Evolutionary conservation across 2,113 vertebrate species (phyloP).

Genomic region (Anolis carolinensis): DNA sequence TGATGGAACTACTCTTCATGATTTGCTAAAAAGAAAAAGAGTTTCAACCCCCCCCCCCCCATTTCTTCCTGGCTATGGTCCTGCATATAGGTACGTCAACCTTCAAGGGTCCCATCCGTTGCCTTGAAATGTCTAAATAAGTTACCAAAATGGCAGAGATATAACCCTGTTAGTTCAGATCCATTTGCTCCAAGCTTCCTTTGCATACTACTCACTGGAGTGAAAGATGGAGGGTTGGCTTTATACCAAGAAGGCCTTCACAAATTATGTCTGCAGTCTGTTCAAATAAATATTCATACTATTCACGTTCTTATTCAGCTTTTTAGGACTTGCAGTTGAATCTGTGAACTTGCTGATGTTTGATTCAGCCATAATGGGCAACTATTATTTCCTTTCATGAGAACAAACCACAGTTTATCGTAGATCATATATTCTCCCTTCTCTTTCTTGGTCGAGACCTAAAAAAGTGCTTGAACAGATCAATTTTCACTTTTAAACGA

Average conservation of each 20-base stretch:
- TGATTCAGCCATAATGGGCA: not conserved
- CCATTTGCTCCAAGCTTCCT: too few species aligned
- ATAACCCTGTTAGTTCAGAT: too few species aligned
- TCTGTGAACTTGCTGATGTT: not conserved
- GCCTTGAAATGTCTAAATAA: not conserved
- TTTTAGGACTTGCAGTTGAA: not conserved
- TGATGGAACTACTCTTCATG: too few species aligned
- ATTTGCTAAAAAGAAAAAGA: too few species aligned
- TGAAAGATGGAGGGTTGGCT: conserved; percentile 8
- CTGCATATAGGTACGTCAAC: too few species aligned
- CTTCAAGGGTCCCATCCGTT: not conserved
- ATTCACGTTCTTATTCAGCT: not conserved
- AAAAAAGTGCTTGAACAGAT: not conserved
- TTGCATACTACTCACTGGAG: not conserved
- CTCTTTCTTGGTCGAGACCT: too few species aligned
- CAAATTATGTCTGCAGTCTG: not conserved
- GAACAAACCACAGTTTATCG: not conserved
- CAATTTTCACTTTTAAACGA: not conserved
- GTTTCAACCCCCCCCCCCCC: too few species aligned
- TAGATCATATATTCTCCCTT: too few species aligned
- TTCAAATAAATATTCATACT: not conserved
- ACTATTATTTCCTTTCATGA: not conserved
- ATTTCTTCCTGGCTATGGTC: too few species aligned
- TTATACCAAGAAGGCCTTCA: not conserved
- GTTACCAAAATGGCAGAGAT: not conserved